Percentiles rank a stretch among this genome's conserved stretches.
Conservation (phyloP, 2,113 vertebrate genomes). For the Sardina pilchardus region DNA sequence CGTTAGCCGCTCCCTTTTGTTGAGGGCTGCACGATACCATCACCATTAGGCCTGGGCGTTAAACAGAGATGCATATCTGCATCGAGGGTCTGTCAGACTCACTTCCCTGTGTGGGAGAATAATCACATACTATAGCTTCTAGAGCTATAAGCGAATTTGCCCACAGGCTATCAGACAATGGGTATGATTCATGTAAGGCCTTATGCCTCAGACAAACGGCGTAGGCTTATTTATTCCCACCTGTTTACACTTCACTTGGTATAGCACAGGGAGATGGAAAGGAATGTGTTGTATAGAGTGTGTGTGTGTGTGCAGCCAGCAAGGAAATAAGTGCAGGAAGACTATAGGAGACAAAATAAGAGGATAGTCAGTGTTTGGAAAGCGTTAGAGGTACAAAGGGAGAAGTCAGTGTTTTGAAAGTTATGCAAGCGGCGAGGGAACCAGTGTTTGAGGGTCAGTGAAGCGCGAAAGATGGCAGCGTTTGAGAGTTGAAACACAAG, state of each 20-base stretch:
- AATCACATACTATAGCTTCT: not conserved
- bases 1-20: not conserved
- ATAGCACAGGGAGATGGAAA: not conserved
- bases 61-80: slow-evolving; percentile 3
- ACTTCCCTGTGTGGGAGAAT: slow-evolving; percentile 4
- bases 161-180: not conserved
- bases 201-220: not conserved
- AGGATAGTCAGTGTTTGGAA: too few relatives aligned
- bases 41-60: not conserved
- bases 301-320: not conserved
- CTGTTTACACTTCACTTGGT: not conserved
- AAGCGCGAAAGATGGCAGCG: not conserved
- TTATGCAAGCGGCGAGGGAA: not conserved
- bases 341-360: not conserved
- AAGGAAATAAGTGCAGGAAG: not conserved
- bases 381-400: too few relatives aligned
- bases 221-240: not conserved
- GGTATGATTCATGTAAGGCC: not conserved
- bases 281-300: not conserved
- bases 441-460: not conserved
- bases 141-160: not conserved
- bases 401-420: not conserved
- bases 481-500: slow-evolving; percentile 4
- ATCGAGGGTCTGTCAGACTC: not conserved
- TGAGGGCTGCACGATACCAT: not conserved